Evolutionary conservation across 2,113 vertebrate species (phyloP).

Genomic region (Benitochromis conjunctus): DNA sequence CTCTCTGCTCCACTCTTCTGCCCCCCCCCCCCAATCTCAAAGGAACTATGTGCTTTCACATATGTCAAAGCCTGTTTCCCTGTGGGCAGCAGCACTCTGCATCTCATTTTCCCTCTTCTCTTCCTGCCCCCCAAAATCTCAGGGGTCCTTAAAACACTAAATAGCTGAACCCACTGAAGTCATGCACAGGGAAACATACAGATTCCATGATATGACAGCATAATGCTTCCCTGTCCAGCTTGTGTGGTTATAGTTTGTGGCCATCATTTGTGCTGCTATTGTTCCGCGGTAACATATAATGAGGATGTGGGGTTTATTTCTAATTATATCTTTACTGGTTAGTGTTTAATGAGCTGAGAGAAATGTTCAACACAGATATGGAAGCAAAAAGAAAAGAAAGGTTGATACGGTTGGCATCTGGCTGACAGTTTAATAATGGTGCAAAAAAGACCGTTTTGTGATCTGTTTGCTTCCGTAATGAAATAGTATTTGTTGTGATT

Average conservation of each 20-base stretch:
- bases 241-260: neutral
- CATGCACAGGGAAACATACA: neutral
- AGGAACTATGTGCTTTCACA: constrained; percentile 56
- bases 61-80: constrained; percentile 62
- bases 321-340: constrained; percentile 22
- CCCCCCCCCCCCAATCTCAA: constrained; percentile 1
- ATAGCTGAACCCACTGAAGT: constrained; percentile 17
- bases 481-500: neutral
- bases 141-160: neutral
- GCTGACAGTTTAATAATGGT: neutral
- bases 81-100: constrained; percentile 45
- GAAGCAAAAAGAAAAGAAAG: neutral
- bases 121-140: neutral
- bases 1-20: constrained; percentile 28
- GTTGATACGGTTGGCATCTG: constrained; percentile 3
- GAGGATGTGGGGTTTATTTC: neutral
- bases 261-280: neutral
- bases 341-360: constrained; percentile 21
- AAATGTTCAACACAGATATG: neutral
- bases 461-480: neutral
- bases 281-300: neutral
- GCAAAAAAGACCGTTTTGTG: neutral
- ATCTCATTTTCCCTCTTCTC: neutral
- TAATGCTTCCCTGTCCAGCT: constrained; percentile 21
- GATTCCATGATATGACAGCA: constrained; percentile 2